Base-by-base conservation (phyloP, 2,888 invertebrate species). In the Podotricha telesiphe region DNA sequence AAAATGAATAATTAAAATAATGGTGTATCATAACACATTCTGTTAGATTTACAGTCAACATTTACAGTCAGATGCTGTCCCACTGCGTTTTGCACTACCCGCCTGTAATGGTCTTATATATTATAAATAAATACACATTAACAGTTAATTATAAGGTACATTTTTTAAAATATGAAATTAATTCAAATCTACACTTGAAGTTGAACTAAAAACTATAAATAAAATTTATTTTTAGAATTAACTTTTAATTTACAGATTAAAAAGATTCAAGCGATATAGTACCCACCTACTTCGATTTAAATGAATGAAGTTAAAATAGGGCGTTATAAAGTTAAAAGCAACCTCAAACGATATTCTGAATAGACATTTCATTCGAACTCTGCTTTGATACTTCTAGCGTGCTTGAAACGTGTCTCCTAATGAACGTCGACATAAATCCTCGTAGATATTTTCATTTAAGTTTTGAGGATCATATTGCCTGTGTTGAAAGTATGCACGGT, bases 381-480 rank as follows among this genome's bases (percentile, higher is more conserved):
- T 78, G 75, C 78, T 72, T 76, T 76, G 69, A 73, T 51, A 66
- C 65, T 47, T 59, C 48, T 62, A 64, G 55, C 59, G 61, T 71
- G 69, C 67, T 69, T 73, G 70, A 77, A 79, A 78, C 78, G 80
- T 74, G 79, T 78, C 78, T 81, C 80, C 80, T 86, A 86, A 86
- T 87, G 80, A 87, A 88, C 81, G 82, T 77, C 75, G 59, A 78
- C 71, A 84, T 88, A 88, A 87, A 87, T 88, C 81, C 78, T 78
- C 79, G 73, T 76, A 86, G 86, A 86, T 84, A 87, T 88, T 89
- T 88, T 86, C 82, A 88, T 89, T 88, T 83, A 85, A 86, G 85
- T 82, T 89, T 87, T 78, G 81, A 74, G 79, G 81, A 78, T 86
- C 77, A 76, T 75, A 75, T 74, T 74, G 75, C 78, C 79, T 77